Base-by-base conservation (phyloP, 1,140 invertebrate genomes). In the Araneus ventricosus region DNA sequence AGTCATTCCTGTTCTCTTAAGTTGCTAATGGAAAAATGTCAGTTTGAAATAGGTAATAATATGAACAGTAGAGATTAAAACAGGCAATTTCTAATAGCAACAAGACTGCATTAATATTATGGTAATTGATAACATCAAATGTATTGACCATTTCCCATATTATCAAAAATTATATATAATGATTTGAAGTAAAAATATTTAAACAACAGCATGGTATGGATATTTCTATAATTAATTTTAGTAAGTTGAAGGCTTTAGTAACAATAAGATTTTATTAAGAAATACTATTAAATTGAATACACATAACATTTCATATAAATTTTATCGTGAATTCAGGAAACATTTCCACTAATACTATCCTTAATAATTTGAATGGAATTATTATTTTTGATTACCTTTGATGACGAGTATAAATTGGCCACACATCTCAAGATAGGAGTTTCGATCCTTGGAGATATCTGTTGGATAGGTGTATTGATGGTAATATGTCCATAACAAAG, bases 401-500 rank as follows among this genome's bases (percentile, higher is more conserved):
- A 95, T n/a, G 95, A 95, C 59, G 94, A 95, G 41, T 96, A 95
- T 80, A 96, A 96, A 90, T 94, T 95, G 94, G 95, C 95, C n/a
- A 97, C 95, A 91, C 95, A 95, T 88, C 95, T 93, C 27, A 96
- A 93, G 37, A 96, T 96, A 24, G 95, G 95, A 61, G 96, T 96
- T 90, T 97, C 96, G 45, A 97, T 95, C 30, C 96, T 95, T 0
- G 96, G 95, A 67, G 96, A 95, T 4, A 97, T 95, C 63, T 96
- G 94, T 4, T 95, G 94, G 6, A 96, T 94, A 17, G 96, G 95
- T 0, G 96, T 96, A 94, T 96, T 95, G 24, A 95, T 95, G 0
- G 96, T 96, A 5, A 97, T 96, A 95, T 96, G 96, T 14, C 96
- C 96, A 94, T 97, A 97, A 94, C 96, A 96, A 79, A 96, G 95